Conservation (phyloP, 53 echinoderm and acorn worm species). For the Mesocentrotus franciscanus region DNA sequence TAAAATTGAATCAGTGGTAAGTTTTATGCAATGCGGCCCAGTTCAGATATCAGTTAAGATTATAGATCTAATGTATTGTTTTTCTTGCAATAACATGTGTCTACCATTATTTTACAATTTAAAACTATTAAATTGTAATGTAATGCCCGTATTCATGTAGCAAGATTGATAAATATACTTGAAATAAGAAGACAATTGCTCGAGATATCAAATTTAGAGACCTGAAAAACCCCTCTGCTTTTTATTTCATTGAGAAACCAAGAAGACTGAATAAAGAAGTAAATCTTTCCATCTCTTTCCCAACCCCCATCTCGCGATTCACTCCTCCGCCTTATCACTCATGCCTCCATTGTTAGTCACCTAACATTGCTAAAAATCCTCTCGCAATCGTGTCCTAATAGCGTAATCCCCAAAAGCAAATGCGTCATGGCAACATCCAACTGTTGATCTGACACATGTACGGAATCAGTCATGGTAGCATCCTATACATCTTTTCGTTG, state of each 20-base stretch:
- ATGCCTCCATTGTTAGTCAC: conserved; percentile 16
- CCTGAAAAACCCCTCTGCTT: not conserved
- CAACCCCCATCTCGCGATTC: not conserved
- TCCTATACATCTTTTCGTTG: not conserved
- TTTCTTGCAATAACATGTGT: too few relatives aligned
- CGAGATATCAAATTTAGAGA: not conserved
- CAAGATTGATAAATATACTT: too few relatives aligned
- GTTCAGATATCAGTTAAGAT: too few relatives aligned
- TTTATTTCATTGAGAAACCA: not conserved
- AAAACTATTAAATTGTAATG: too few relatives aligned
- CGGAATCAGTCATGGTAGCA: not conserved
- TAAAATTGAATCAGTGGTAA: too few relatives aligned
- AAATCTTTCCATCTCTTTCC: not conserved
- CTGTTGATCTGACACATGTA: not conserved
- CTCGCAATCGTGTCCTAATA: conserved; percentile 22
- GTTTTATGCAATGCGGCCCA: too few relatives aligned
- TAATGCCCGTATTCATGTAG: too few relatives aligned
- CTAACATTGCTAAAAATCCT: not conserved
- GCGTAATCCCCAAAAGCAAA: not conserved
- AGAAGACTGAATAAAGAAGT: not conserved
- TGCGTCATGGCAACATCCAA: not conserved
- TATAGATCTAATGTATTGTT: too few relatives aligned
- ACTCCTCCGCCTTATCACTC: not conserved
- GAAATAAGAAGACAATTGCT: too few relatives aligned
- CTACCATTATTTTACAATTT: too few relatives aligned